Base-by-base conservation (phyloP, 2,113 vertebrate genomes). In the Condylura cristata region DNA sequence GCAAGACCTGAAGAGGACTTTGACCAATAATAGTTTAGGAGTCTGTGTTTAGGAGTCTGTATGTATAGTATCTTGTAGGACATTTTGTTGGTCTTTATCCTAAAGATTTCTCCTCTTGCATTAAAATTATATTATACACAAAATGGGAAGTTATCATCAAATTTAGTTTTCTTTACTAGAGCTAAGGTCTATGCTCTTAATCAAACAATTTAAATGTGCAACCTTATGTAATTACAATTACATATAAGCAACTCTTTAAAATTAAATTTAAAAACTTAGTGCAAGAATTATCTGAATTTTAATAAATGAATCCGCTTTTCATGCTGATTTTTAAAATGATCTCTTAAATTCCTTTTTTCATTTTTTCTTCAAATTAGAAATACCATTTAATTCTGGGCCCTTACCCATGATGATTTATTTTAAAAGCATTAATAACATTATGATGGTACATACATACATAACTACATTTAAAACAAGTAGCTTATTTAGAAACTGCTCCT, bases 321-420 rank as follows among this genome's bases (percentile, higher is more conserved):
- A 44, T 92, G 74, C 44, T 85, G 53, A n/a, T 14, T 78, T 91
- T 58, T 46, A 34, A 85, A 86, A 74, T 37, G 60, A 48, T 78
- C 68, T 91, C 82, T 80, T 86, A 58, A 86, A 86, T 89, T 78
- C 16, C 1, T 66, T 8, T 82, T 86, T 66, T 85, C n/a, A 81
- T 44, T 89, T 86, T 95, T 87, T 76, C 66, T 89, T 89, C 13
- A 68, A 61, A 4, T 68, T 71, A 89, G 30, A 65, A 74, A 56
- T 86, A 82, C 74, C 41, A 46, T 51, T 76, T 87, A 82, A 63
- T 86, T 75, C 46, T 86, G 26, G 66, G 8, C 11, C 41, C 13
- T 8, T 74, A 24, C 46, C 30, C 28, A 18, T 83, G 51, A 84
- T 75, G 16, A 72, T 74, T 90, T 86, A 30, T n/a, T 56, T 88